A percentile compares a stretch with the other conserved stretches of the same genome.
Evolutionary conservation across 2,113 vertebrate genomes (phyloP).

Genomic region (Tetrax tetrax): DNA sequence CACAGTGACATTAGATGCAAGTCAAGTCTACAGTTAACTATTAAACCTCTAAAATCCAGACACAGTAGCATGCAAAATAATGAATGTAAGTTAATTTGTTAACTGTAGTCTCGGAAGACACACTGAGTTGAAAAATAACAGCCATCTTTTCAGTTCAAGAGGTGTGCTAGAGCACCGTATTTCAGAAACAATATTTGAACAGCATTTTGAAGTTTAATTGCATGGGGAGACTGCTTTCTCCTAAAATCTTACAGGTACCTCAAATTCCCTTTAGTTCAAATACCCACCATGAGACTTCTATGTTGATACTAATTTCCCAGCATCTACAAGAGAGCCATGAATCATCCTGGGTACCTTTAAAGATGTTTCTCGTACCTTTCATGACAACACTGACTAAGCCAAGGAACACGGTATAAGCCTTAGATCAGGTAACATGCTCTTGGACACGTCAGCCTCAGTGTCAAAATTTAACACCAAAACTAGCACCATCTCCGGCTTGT

Average conservation of each 20-base stretch:
- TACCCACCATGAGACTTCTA: fast-evolving
- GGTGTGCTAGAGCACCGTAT: not conserved
- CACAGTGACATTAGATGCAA: not conserved
- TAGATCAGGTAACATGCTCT: not conserved
- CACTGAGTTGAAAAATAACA: not conserved
- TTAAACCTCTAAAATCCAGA: not conserved
- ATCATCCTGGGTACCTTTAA: not conserved
- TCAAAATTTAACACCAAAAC: not conserved
- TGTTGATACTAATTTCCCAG: not conserved
- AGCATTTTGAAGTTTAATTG: not conserved
- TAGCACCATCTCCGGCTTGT: not conserved
- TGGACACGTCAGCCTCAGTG: fast-evolving
- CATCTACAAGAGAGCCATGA: not conserved
- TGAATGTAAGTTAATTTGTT: not conserved
- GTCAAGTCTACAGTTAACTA: not conserved
- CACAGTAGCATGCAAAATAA: not conserved
- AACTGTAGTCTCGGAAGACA: not conserved
- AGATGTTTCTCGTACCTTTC: not conserved
- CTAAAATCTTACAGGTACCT: not conserved
- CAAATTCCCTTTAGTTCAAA: not conserved
- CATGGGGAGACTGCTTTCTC: not conserved
- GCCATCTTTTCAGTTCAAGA: not conserved
- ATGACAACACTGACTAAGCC: not conserved
- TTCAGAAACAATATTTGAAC: not conserved
- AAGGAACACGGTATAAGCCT: not conserved